phyloP scores from a whole-genome alignment of 2,888 invertebrate species.

The Blera fallax region DNA sequence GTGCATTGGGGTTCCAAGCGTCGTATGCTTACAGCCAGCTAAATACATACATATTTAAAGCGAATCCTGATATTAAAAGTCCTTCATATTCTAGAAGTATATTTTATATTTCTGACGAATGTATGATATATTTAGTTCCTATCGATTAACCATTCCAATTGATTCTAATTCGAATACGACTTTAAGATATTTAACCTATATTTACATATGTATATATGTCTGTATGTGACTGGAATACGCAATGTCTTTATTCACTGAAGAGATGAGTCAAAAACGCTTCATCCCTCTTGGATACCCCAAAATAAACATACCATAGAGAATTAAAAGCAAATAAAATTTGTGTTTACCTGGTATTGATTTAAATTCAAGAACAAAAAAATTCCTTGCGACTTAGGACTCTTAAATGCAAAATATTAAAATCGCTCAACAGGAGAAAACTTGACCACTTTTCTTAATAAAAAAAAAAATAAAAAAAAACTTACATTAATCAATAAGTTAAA shows the following conservation, averaged over 20 bases:
- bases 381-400: neutral
- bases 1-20: too few relatives aligned
- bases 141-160: too few relatives aligned
- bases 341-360: conserved; percentile 27
- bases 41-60: too few relatives aligned
- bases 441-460: conserved; percentile 1
- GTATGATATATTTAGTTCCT: too few relatives aligned
- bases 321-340: conserved; percentile 35
- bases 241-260: neutral
- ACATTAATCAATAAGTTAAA: neutral
- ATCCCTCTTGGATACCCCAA: neutral
- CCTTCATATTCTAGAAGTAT: too few relatives aligned
- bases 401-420: neutral
- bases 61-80: too few relatives aligned
- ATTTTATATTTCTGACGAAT: too few relatives aligned
- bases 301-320: conserved; percentile 20
- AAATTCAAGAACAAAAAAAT: neutral
- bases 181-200: too few relatives aligned
- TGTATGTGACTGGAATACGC: too few relatives aligned
- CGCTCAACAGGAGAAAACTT: conserved; percentile 5
- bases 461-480: neutral
- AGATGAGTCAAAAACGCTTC: neutral
- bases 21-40: too few relatives aligned
- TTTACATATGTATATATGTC: too few relatives aligned
- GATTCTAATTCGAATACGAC: too few relatives aligned